Conservation (phyloP, 2,113 vertebrate genomes). For the Anhinga anhinga region DNA sequence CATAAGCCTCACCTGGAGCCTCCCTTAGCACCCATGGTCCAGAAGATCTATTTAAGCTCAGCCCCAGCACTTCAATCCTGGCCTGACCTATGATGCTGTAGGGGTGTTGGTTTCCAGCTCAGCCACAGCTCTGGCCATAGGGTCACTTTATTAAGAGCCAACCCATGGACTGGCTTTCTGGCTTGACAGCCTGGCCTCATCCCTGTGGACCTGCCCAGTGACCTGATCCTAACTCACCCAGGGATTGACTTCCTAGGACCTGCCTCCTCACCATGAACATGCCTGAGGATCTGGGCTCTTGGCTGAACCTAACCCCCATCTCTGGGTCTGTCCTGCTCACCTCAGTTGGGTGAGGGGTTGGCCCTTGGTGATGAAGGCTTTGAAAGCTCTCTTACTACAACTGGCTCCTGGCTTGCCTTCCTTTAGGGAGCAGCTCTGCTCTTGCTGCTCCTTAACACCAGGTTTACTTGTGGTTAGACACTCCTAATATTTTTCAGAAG, state of each 20-base stretch:
- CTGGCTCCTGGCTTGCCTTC: background rate
- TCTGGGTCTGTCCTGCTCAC: background rate
- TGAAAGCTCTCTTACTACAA: background rate
- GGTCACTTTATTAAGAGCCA: background rate
- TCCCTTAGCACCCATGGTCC: background rate
- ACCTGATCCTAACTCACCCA: background rate
- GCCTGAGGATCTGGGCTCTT: background rate
- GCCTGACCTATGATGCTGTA: background rate
- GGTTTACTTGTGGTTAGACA: background rate
- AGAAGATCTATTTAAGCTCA: background rate
- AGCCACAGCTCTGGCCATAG: background rate
- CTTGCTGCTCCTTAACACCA: background rate
- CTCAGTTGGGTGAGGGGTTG: background rate
- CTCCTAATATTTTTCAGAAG: background rate
- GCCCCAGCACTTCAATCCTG: background rate
- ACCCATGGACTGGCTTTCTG: background rate
- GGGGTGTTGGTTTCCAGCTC: background rate
- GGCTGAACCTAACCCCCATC: background rate
- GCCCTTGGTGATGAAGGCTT: background rate
- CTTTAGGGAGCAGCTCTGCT: background rate
- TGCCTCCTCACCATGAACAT: background rate
- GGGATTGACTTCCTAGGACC: background rate
- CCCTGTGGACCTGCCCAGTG: background rate
- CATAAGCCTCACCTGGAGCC: background rate
- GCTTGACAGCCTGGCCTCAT: background rate